Base-by-base conservation (phyloP, 2,113 vertebrate species). In the Barbus barbus region DNA sequence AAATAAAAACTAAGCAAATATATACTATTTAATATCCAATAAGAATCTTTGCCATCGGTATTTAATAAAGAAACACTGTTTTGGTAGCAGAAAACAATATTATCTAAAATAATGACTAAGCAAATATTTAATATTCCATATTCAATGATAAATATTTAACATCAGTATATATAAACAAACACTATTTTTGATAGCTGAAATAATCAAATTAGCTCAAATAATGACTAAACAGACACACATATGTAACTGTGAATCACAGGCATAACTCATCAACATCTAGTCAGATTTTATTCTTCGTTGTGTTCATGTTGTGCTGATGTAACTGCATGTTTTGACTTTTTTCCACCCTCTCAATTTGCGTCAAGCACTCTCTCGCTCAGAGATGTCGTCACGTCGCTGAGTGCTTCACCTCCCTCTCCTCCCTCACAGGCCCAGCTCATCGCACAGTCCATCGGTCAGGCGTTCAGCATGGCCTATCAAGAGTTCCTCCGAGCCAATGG, bases 401-500 rank as follows among this genome's bases (percentile, higher is more conserved):
- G 85, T 36, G 41, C 24, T 82, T 78, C 88, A 86, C 58, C 44
- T 41, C 63, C 38, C 65, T 71, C 41, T 60, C 67, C 72, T 28
- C 7, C 16, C 48, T 51, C n/a, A 88, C 81, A 99, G 98, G 98
- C 98, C 0, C 98, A 99, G 90, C 96, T 99, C 87, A 99, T 99
- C 33, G 98, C 97, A 83, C 98, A 99, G 94, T 99, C 98, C 81
- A 99, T 99, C 0, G 98, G 98, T 74, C 98, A 99, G 93, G 98
- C 98, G 74, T 99, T 99, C 91, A 99, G 98, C 0, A 98, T 99
- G 91, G 98, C 98, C 90, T 99, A 99, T 90, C 97, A 99, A 90
- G 98, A 99, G 85, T 99, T 99, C 91, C 94, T 99, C 88, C 91
- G 97, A 90, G 97, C 97, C 90, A 98, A 99, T 1, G 98, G 98